Base-by-base conservation (phyloP, 1,140 invertebrate species). In the Sitobion miscanthi region DNA sequence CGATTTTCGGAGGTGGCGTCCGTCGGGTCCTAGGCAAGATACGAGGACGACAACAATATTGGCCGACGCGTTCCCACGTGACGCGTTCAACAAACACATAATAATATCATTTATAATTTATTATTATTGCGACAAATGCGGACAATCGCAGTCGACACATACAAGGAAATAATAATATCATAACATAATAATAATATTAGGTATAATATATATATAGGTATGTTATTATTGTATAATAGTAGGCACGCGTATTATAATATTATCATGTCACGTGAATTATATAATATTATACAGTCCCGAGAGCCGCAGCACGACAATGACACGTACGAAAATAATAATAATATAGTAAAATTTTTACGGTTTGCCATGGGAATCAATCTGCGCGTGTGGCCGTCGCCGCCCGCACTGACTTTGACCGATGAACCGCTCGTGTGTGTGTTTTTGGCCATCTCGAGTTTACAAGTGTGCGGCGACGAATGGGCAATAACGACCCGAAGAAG, bases 331-430 rank as follows among this genome's bases (percentile, higher is more conserved):
- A 88, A 52, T 42, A 21, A 86, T 86, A 88, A 52, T 42, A 21
- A 86, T 86, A 45, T n/a, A 30, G 38, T 86, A n/a, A 30, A 45
- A 87, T 47, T 17, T 49, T 87, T 49, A 52, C 45, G 45, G 7
- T 57, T 54, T 57, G 23, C 20, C 82, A 86, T 93, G 91, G 77
- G 82, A 86, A 93, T 93, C 91, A 93, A 86, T 93, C 82, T 85
- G 77, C 82, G 77, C 82, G 88, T 93, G 91, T 93, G 77, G 91
- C 82, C 91, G 91, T 4, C 82, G 17, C n/a, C 62, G 57, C 57
- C 57, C 9, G 30, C 62, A 4, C 54, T 92, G 91, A 92, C 91
- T 83, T 92, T 92, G 91, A 92, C 91, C 91, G 91, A 92, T 92
- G 91, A 23, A 92, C 42, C 11, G 89, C 9, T 54, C 5, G 52